Conservation (phyloP, 2,888 invertebrate species). For the Parelbella ahira region DNA sequence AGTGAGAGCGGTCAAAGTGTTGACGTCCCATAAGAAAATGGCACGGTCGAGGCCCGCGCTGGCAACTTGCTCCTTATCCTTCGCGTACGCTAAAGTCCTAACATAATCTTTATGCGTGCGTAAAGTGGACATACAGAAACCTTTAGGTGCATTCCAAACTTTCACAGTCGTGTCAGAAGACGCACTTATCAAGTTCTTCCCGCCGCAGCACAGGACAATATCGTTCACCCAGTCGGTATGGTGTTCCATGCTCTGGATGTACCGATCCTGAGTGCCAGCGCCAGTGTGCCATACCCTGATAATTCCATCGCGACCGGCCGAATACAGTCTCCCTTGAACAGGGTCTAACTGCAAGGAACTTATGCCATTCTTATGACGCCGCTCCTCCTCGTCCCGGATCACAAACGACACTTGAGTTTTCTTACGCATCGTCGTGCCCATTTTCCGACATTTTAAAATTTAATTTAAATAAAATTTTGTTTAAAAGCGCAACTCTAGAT, state of each 20-base stretch:
- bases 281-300: constrained; percentile 94
- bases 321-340: constrained; percentile 91
- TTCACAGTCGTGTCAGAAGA: constrained; percentile 99
- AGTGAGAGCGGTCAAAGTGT: constrained; percentile 97
- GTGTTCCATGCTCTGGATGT: constrained; percentile 98
- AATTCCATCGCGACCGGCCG: constrained; percentile 98
- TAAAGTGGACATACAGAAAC: constrained; percentile 99
- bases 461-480: constrained; percentile 41
- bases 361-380: constrained; percentile 96
- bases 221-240: constrained; percentile 99
- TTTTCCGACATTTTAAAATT: constrained; percentile 74
- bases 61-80: constrained; percentile 96
- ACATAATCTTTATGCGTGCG: constrained; percentile 99
- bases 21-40: constrained; percentile 99
- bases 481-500: constrained; percentile 10
- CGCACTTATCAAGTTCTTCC: constrained; percentile 98
- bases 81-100: constrained; percentile 97
- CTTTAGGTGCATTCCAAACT: constrained; percentile 99
- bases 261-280: constrained; percentile 80
- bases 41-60: constrained; percentile 98
- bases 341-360: constrained; percentile 97
- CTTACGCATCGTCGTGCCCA: constrained; percentile 76
- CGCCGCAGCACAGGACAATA: constrained; percentile 97
- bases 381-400: constrained; percentile 97
- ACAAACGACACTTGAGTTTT: constrained; percentile 96